Conservation (phyloP, 2,113 vertebrate genomes). For the Salminus brasiliensis region DNA sequence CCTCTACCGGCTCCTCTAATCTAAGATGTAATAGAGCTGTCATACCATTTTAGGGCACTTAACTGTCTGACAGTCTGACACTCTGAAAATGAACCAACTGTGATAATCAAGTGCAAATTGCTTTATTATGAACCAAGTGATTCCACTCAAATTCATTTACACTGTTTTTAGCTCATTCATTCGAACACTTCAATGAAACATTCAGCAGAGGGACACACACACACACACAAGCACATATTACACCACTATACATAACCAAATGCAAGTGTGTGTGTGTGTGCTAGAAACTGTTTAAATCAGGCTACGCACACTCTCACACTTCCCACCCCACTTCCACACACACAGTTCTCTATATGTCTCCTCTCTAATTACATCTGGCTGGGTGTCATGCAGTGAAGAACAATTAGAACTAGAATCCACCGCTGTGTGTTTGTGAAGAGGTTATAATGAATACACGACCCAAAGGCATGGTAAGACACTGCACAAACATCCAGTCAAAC, state of each 20-base stretch:
- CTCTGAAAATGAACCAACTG: not conserved
- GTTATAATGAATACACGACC: too few relatives aligned
- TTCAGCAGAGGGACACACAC: not conserved
- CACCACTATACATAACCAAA: not conserved
- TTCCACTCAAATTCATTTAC: conserved; percentile 25
- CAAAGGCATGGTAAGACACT: too few relatives aligned
- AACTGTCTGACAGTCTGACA: conserved; percentile 26
- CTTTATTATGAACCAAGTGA: conserved; percentile 23
- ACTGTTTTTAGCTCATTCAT: conserved; percentile 25
- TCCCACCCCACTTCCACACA: not conserved
- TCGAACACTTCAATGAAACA: conserved; percentile 17
- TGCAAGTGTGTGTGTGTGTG: too few relatives aligned
- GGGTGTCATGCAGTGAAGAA: conserved; percentile 8
- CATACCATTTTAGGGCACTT: conserved; percentile 30
- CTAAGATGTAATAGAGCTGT: conserved; percentile 11
- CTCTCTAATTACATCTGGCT: conserved; percentile 15
- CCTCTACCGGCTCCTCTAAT: not conserved
- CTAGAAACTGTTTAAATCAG: not conserved
- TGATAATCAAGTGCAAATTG: conserved; percentile 47
- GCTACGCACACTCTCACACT: not conserved
- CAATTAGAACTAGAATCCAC: not conserved
- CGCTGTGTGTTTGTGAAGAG: not conserved
- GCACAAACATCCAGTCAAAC: not conserved
- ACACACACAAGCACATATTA: not conserved
- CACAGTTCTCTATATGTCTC: not conserved